Evolutionary conservation across 2,888 invertebrate species (phyloP).

Genomic region (Spilarctia lutea): DNA sequence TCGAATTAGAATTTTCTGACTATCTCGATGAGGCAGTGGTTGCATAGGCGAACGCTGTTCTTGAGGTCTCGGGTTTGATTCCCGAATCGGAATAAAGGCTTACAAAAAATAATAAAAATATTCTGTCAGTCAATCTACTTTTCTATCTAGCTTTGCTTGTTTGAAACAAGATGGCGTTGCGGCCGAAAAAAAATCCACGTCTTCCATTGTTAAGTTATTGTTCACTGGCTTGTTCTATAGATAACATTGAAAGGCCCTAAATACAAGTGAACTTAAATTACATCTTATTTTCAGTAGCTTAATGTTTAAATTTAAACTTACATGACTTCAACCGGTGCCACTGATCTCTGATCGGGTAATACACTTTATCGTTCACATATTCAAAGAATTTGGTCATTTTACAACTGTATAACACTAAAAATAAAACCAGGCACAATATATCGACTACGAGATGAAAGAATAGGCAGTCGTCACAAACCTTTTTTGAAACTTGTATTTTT

Average conservation of each 20-base stretch:
- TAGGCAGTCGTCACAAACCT: conserved; percentile 7
- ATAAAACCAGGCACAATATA: not conserved
- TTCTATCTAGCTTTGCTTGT: too few species aligned
- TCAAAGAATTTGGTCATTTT: conserved; percentile 69
- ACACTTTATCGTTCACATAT: conserved; percentile 58
- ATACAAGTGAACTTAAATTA: not conserved
- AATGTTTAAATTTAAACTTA: conserved; percentile 64
- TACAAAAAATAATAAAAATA: too few species aligned
- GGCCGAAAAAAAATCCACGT: not conserved
- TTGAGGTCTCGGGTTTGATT: too few species aligned
- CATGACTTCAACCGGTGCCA: conserved; percentile 78
- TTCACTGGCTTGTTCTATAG: not conserved
- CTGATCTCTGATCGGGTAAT: conserved; percentile 64
- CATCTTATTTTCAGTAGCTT: not conserved
- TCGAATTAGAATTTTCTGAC: not conserved
- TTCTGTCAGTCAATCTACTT: too few species aligned
- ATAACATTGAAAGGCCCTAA: not conserved
- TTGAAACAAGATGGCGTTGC: too few species aligned
- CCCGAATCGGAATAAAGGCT: too few species aligned
- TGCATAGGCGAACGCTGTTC: too few species aligned
- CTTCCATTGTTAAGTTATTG: not conserved
- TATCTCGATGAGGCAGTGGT: too few species aligned
- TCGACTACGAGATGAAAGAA: conserved; percentile 7
- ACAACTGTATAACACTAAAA: not conserved
- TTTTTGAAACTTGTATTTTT: too few species aligned